phyloP scores from a whole-genome alignment of 2,888 invertebrate genomes.

The Laothoe populi region DNA sequence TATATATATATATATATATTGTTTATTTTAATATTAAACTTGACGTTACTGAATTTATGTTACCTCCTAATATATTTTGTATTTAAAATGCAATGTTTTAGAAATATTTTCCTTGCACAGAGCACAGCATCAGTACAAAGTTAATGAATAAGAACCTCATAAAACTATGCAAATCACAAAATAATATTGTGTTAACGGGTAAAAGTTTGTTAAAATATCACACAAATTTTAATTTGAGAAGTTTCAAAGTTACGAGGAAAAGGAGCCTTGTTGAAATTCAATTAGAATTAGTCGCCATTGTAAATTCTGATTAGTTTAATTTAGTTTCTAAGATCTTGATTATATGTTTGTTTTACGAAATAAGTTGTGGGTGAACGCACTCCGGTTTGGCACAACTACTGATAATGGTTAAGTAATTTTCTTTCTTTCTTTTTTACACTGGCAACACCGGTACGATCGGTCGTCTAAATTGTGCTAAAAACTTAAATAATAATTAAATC shows the following conservation, averaged over 20 bases:
- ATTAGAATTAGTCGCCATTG: neutral
- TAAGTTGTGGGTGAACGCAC: neutral
- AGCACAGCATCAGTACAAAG: neutral
- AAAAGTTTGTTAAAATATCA: neutral
- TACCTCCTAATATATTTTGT: no score
- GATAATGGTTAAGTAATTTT: neutral
- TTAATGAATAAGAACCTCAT: neutral
- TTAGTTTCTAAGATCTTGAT: constrained; percentile 1
- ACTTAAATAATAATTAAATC: no score
- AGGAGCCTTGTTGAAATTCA: neutral
- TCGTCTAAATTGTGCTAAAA: no score
- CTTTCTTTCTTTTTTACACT: no score
- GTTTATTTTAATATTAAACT: no score
- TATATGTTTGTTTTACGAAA: neutral
- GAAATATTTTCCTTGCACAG: neutral
- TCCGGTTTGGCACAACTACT: neutral
- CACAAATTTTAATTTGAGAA: constrained; percentile 8
- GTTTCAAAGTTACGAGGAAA: constrained; percentile 2
- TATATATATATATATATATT: no score
- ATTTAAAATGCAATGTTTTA: neutral
- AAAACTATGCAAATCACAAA: constrained; percentile 7
- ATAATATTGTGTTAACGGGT: constrained; percentile 9
- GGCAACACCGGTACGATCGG: no score
- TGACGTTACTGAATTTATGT: no score
- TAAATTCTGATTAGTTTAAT: constrained; percentile 5